Evolutionary conservation across 2,888 invertebrate genomes (phyloP).

Genomic region (Lissonota sp.): DNA sequence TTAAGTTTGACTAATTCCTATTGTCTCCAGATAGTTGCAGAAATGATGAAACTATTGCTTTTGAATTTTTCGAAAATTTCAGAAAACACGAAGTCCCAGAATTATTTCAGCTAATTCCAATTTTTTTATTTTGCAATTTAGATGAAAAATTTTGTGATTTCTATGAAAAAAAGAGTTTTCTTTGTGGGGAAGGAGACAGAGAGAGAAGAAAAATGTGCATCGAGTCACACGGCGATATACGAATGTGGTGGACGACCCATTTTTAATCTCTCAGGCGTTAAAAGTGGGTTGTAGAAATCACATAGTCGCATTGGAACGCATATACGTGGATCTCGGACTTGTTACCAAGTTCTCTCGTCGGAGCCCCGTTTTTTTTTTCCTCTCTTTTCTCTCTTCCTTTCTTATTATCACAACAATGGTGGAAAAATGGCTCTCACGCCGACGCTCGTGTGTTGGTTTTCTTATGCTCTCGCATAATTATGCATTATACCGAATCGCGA

Average conservation of each 20-base stretch:
- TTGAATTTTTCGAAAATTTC: no score
- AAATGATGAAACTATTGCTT: no score
- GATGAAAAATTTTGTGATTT: no score
- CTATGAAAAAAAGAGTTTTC: no score
- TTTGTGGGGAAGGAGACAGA: background rate
- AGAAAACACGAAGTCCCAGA: no score
- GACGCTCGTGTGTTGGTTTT: conserved; percentile 21
- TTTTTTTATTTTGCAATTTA: no score
- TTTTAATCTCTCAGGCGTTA: conserved; percentile 50
- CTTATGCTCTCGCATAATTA: conserved; percentile 43
- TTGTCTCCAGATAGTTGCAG: no score
- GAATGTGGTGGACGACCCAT: conserved; percentile 47
- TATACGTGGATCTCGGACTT: conserved; percentile 15
- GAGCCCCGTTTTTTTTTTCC: background rate
- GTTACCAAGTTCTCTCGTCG: conserved; percentile 25
- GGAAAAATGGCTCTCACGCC: conserved; percentile 60
- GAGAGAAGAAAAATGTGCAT: conserved; percentile 39
- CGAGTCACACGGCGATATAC: conserved; percentile 46
- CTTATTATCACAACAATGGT: conserved; percentile 46
- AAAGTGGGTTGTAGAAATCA: conserved; percentile 57
- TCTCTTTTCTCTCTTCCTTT: conserved; percentile 37
- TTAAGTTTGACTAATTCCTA: no score
- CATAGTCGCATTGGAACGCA: conserved; percentile 25
- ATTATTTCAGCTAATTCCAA: no score
- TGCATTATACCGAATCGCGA: conserved; percentile 12